Conservation (phyloP, 2,888 invertebrate genomes). For the Tetragonula carbonaria region DNA sequence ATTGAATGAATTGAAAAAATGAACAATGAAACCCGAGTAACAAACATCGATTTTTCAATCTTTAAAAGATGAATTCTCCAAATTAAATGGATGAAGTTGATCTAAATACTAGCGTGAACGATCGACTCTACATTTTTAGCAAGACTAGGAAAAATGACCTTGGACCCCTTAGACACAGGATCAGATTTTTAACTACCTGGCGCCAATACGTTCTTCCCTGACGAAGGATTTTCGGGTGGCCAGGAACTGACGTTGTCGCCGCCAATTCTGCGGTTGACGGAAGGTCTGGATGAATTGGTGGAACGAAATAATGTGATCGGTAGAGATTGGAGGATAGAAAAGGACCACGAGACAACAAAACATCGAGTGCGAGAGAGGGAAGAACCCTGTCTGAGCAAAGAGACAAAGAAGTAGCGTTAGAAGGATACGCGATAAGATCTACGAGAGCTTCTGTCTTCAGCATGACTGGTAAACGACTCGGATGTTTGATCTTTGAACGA, state of each 20-base stretch:
- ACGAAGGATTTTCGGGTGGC: constrained; percentile 8
- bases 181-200: constrained; percentile 38
- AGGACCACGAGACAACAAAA: constrained; percentile 29
- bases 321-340: constrained; percentile 22
- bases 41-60: background rate
- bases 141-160: background rate
- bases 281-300: constrained; percentile 69
- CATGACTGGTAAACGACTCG: constrained; percentile 79
- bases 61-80: background rate
- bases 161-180: constrained; percentile 3
- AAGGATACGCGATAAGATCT: constrained; percentile 78
- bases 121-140: background rate
- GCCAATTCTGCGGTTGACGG: constrained; percentile 62
- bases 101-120: background rate
- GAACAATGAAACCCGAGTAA: too few species aligned
- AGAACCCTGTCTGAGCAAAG: background rate
- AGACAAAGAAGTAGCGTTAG: constrained; percentile 39
- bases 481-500: constrained; percentile 77
- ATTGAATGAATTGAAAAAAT: too few species aligned
- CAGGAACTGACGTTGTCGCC: constrained; percentile 32
- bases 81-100: background rate
- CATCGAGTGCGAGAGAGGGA: background rate
- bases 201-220: constrained; percentile 21
- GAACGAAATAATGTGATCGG: constrained; percentile 72
- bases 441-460: constrained; percentile 82